A percentile compares a stretch with the other conserved stretches of the same genome.
Evolutionary conservation across 2,113 vertebrate species (phyloP).

Genomic region (Falcunculus frontatus): DNA sequence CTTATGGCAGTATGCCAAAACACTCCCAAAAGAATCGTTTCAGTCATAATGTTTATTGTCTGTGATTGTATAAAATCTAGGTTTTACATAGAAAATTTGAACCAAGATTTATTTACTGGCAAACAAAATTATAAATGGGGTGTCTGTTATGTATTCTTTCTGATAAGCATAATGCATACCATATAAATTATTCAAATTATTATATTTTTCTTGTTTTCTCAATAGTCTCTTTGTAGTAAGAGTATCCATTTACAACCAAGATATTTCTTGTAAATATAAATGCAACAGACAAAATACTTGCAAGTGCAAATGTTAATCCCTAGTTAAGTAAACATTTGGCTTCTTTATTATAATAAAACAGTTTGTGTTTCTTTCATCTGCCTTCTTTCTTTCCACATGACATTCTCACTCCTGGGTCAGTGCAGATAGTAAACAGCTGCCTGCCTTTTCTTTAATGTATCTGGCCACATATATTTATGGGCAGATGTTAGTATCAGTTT

Average conservation of each 20-base stretch:
- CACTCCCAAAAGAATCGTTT: neutral
- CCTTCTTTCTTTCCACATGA: neutral
- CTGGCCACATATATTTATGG: neutral
- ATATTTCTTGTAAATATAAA: neutral
- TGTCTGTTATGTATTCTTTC: neutral
- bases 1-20: neutral
- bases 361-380: neutral
- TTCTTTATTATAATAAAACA: neutral
- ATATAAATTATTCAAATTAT: neutral
- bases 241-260: neutral
- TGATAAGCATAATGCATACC: neutral
- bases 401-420: neutral
- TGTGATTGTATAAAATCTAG: neutral
- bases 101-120: neutral
- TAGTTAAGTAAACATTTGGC: neutral
- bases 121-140: neutral
- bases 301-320: neutral
- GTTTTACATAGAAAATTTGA: neutral
- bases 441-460: neutral
- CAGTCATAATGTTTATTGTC: neutral
- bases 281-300: neutral
- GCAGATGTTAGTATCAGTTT: neutral
- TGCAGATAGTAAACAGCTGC: neutral
- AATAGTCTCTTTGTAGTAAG: neutral
- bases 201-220: neutral